Evolutionary conservation across 2,113 vertebrate genomes (phyloP).

Genomic region (Carlito syrichta): DNA sequence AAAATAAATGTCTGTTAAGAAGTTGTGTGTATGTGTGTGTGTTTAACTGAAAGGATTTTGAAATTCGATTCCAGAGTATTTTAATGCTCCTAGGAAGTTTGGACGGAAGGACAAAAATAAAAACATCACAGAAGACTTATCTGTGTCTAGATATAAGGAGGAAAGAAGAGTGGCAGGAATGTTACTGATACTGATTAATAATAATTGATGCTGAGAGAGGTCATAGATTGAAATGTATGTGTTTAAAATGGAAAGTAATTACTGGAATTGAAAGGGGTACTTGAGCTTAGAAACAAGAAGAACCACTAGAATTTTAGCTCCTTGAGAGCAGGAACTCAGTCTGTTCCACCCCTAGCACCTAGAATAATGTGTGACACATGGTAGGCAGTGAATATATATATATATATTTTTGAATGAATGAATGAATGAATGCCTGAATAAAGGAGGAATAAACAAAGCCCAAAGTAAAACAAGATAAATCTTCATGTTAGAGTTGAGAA

Average conservation of each 20-base stretch:
- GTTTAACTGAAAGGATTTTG: too few species aligned
- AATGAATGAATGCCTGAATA: background rate
- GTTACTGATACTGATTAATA: background rate
- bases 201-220: background rate
- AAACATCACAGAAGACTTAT: background rate
- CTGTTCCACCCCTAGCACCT: background rate
- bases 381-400: too few species aligned
- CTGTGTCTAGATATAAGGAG: background rate
- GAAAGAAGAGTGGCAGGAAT: background rate
- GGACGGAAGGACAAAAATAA: background rate
- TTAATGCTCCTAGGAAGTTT: background rate
- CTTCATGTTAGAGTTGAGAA: background rate
- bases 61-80: too few species aligned
- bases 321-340: background rate
- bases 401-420: background rate
- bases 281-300: background rate
- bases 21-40: too few species aligned
- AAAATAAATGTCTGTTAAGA: too few species aligned
- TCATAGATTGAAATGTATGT: background rate
- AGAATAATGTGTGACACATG: background rate
- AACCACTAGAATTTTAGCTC: background rate
- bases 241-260: background rate
- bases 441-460: background rate
- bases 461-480: background rate
- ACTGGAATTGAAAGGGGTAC: background rate